Conservation (phyloP, 2,888 invertebrate species). For the Malthinus flaveolus region DNA sequence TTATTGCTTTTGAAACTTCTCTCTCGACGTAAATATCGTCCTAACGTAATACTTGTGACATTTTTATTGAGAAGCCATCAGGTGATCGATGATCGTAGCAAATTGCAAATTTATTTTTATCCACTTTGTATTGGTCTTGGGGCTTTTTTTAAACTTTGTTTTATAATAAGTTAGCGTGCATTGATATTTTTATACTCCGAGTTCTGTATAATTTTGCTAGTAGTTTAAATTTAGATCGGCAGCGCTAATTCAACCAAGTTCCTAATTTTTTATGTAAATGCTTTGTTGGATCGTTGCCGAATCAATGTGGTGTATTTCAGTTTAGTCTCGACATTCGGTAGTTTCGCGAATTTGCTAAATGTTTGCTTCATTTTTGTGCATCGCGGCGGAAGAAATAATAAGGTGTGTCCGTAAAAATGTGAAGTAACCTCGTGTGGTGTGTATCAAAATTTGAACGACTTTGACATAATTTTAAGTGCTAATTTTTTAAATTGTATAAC, state of each 20-base stretch:
- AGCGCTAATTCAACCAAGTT: conserved; percentile 17
- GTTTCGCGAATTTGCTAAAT: neutral
- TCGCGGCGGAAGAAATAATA: too few relatives aligned
- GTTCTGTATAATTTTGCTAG: conserved; percentile 4
- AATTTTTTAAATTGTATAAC: too few relatives aligned
- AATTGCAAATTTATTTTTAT: neutral
- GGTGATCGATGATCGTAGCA: too few relatives aligned
- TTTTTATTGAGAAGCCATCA: neutral
- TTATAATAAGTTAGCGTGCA: conserved; percentile 7
- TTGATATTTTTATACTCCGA: conserved; percentile 4
- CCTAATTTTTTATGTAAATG: conserved; percentile 24
- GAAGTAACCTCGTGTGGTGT: too few relatives aligned
- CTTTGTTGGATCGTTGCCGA: conserved; percentile 22
- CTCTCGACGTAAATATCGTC: neutral
- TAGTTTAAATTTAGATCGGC: conserved; percentile 14
- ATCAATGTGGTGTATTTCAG: conserved; percentile 16
- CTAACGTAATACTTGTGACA: neutral
- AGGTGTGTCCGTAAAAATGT: too few relatives aligned
- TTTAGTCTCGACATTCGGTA: conserved; percentile 9
- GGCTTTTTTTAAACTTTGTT: neutral
- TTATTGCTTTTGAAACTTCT: neutral
- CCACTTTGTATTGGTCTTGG: neutral
- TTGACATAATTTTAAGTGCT: too few relatives aligned
- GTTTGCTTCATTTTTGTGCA: too few relatives aligned
- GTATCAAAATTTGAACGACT: too few relatives aligned